Conservation (phyloP, 1,140 invertebrate species). For the Acyrthosiphon pisum region DNA sequence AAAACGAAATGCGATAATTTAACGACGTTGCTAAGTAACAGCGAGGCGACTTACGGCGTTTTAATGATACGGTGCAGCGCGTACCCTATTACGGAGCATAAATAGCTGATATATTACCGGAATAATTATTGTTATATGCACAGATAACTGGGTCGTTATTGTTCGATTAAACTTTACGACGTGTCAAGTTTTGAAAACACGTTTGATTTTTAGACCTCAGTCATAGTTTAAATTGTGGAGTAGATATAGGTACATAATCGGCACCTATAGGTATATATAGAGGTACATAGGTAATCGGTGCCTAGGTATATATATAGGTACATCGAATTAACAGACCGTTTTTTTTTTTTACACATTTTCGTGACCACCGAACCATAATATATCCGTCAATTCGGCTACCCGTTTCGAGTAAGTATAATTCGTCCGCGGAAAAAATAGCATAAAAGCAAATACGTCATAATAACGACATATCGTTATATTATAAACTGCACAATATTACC, state of each 20-base stretch:
- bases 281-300: no score
- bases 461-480: background rate
- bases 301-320: no score
- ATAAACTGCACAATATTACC: background rate
- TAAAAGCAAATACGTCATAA: background rate
- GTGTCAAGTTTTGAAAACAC: background rate
- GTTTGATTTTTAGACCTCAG: background rate
- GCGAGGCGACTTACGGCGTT: no score
- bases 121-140: background rate
- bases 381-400: background rate
- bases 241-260: background rate
- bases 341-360: background rate
- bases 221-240: background rate
- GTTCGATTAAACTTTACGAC: constrained; percentile 15
- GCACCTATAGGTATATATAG: no score
- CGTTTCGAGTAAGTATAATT: background rate
- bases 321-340: background rate
- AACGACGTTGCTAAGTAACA: constrained; percentile 19
- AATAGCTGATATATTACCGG: no score
- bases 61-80: background rate
- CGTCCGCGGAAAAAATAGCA: background rate
- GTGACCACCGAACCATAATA: no score
- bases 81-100: background rate
- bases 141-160: background rate
- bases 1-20: background rate